Conservation (phyloP, 2,113 vertebrate genomes). For the Petromus typicus region DNA sequence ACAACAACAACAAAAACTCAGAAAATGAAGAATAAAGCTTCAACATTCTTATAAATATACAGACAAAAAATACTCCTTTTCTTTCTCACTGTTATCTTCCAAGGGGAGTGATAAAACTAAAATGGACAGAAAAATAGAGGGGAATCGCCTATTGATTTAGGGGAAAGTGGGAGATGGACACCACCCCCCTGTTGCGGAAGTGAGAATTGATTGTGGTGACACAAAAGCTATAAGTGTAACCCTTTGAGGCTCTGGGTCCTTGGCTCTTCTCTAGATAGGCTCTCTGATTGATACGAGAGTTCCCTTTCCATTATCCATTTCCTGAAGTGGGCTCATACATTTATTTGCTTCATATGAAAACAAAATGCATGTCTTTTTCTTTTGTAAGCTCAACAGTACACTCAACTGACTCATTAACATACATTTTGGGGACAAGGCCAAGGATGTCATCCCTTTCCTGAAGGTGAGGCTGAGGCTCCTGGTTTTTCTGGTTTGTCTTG, state of each 20-base stretch:
- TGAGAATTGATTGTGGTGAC: conserved; percentile 20
- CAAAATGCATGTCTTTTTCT: neutral
- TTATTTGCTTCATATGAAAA: conserved; percentile 57
- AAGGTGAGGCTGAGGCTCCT: neutral
- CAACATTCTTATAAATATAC: conserved; percentile 10
- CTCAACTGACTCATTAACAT: conserved; percentile 37
- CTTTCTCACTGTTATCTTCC: conserved; percentile 19
- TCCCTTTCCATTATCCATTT: conserved; percentile 49
- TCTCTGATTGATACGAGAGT: conserved; percentile 7
- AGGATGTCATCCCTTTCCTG: conserved; percentile 32
- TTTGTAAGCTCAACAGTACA: neutral
- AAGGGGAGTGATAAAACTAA: neutral
- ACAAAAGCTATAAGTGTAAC: neutral
- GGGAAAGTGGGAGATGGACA: neutral
- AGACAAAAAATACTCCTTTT: neutral
- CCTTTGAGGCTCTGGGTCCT: neutral
- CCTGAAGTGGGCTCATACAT: conserved; percentile 4
- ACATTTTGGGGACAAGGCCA: neutral
- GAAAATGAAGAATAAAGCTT: conserved; percentile 23
- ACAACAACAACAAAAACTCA: neutral
- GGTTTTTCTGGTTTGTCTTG: conserved; percentile 68
- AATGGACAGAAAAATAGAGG: neutral
- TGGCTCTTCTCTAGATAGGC: conserved; percentile 19
- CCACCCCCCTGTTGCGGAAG: neutral
- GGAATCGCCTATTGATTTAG: neutral